phyloP scores from a whole-genome alignment of 2,888 invertebrate genomes.

The Artemia sp. region DNA sequence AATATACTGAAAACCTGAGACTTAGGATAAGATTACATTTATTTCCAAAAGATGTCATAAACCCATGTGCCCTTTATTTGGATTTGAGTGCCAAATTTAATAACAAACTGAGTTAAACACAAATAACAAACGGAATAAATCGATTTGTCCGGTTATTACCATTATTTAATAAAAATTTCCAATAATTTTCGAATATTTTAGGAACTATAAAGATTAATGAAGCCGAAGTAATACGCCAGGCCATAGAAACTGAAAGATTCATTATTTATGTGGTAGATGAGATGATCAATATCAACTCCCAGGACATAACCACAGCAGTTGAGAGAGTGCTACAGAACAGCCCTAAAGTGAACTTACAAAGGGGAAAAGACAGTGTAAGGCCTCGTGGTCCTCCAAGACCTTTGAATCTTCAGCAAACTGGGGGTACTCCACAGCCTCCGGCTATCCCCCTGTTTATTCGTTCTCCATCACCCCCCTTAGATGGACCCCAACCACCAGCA shows the following conservation, averaged over 20 bases:
- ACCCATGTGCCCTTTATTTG: too few relatives aligned
- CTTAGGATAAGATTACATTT: too few relatives aligned
- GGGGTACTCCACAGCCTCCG: conserved; percentile 13
- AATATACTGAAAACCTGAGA: too few relatives aligned
- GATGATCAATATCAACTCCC: not conserved
- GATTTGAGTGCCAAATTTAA: too few relatives aligned
- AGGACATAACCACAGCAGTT: not conserved
- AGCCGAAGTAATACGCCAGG: not conserved
- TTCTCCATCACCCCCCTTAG: conserved; percentile 19
- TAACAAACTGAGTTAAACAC: too few relatives aligned
- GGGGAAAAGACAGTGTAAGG: not conserved
- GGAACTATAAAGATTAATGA: not conserved
- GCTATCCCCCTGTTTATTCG: conserved; percentile 12
- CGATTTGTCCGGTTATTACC: too few relatives aligned
- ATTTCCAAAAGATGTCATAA: too few relatives aligned
- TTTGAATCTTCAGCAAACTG: not conserved
- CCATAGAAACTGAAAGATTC: not conserved
- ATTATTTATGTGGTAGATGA: conserved; percentile 3
- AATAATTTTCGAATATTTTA: too few relatives aligned
- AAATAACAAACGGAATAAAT: too few relatives aligned
- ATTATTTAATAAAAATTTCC: too few relatives aligned
- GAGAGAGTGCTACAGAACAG: not conserved
- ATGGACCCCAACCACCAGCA: conserved; percentile 21
- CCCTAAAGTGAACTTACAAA: not conserved
- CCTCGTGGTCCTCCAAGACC: conserved; percentile 1